Evolutionary conservation across 2,113 vertebrate genomes (phyloP), one percentile per base, ranked within the genome.

Genomic region (Microcebus griseorufus): DNA sequence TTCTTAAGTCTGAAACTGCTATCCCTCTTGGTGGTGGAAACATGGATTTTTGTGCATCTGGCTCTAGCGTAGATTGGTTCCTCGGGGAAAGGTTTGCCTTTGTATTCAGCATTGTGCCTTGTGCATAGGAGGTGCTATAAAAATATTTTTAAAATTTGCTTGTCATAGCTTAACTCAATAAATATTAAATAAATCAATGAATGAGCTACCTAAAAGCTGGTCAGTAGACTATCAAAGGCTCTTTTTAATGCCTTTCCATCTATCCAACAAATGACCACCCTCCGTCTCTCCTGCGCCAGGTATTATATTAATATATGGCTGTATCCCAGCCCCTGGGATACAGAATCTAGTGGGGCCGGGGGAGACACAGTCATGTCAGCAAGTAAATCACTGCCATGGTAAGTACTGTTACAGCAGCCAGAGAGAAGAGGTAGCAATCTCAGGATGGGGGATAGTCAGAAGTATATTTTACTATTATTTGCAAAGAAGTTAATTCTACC

Each of bases 131-230:
- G 51, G 34, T 82, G 29, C 69, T 64, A 42, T 75, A 96, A 65
- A 62, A 14, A n/a, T 55, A 53, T 78, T 73, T 93, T 80, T 80
- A 34, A 8, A 96, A 80, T 80, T 37, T 12, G 32, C 78, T 90
- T 96, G 64, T 86, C 53, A 65, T 51, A 93, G n/a, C 69, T 93
- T 83, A 62, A 34, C 48, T 92, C 58, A 83, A 51, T 89, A 87
- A 89, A 70, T 78, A 75, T 58, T 86, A 29, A 76, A 69, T 53
- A 75, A 95, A 87, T 94, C 17, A 96, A 55, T 76, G 37, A 94
- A 86, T 72, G 48, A 72, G 53, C 72, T 70, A 67, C 42, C 75
- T 83, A 34, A 88, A 88, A 60, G 34, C 65, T 81, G 69, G 18
- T 32, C 60, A 80, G 51, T 70, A 37, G 53, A 70, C 4, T 70